These are phyloP conservation scores for Tenthredo scrophulariae DNA, from an alignment of 2,888 invertebrate species.

Conservation along the genomic window DNA sequence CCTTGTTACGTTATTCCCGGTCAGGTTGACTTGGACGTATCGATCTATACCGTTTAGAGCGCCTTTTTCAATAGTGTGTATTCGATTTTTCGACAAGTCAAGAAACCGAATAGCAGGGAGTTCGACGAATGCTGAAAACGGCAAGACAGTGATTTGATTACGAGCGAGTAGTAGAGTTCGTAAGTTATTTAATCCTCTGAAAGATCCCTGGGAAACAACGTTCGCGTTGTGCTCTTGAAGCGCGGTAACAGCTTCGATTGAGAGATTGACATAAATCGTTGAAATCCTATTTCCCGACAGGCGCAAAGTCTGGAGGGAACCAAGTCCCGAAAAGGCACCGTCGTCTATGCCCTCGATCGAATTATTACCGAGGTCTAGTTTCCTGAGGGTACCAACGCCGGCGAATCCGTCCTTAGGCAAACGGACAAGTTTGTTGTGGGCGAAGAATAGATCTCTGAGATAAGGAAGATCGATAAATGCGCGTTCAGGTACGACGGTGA, in stretches of 20 bases:
- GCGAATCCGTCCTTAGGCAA: background rate
- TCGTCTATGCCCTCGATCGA: conserved; percentile 37
- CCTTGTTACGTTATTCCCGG: conserved; percentile 38
- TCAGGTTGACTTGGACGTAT: conserved; percentile 35
- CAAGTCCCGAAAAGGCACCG: conserved; percentile 24
- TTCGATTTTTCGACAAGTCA: conserved; percentile 41
- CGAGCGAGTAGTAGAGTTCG: conserved; percentile 36
- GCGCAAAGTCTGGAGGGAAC: conserved; percentile 41
- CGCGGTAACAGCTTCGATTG: background rate
- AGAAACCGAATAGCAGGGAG: conserved; percentile 25
- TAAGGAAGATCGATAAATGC: conserved; percentile 8
- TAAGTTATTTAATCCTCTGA: conserved; percentile 36
- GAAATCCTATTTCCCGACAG: conserved; percentile 47
- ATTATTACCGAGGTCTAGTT: conserved; percentile 41
- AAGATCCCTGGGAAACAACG: conserved; percentile 41
- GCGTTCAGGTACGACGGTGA: background rate
- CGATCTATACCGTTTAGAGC: conserved; percentile 45
- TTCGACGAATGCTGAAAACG: conserved; percentile 9
- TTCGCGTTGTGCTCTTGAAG: conserved; percentile 6
- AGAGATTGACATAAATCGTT: conserved; percentile 33
- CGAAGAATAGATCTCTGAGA: conserved; percentile 15
- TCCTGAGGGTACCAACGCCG: background rate
- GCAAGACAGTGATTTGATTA: conserved; percentile 42
- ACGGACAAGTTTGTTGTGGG: conserved; percentile 8
- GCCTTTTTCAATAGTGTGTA: conserved; percentile 22